Evolutionary conservation across 2,888 invertebrate genomes (phyloP).

Genomic region (Apodemia zela): DNA sequence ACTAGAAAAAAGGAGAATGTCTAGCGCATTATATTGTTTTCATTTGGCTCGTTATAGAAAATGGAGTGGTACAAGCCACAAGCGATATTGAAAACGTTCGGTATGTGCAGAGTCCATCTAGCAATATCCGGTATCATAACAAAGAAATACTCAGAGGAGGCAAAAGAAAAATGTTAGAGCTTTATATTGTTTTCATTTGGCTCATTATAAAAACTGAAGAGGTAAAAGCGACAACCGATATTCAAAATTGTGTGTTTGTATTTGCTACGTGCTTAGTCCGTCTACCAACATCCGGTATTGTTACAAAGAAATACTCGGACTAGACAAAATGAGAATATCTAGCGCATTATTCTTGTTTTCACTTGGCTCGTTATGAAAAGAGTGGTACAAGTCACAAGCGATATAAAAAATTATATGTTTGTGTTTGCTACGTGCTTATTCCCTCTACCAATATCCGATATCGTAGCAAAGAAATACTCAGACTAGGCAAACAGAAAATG

Average conservation of each 20-base stretch:
- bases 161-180: conserved; percentile 7
- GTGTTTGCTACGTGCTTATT: not conserved
- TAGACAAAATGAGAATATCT: not conserved
- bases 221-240: not conserved
- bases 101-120: too few species aligned
- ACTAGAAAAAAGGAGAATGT: too few species aligned
- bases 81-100: too few species aligned
- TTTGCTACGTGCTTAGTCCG: too few species aligned
- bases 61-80: too few species aligned
- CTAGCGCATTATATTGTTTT: too few species aligned
- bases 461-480: not conserved
- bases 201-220: conserved; percentile 11
- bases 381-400: not conserved
- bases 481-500: not conserved
- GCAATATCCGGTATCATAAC: too few species aligned
- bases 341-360: not conserved
- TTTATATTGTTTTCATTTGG: conserved; percentile 8
- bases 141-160: not conserved
- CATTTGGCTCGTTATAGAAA: too few species aligned
- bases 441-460: too few species aligned
- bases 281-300: too few species aligned
- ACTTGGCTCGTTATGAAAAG: not conserved
- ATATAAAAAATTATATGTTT: not conserved
- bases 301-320: not conserved
- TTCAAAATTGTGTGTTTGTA: not conserved